Conservation (phyloP, 2,797 vertebrate species). For the Sebastes iracundus region DNA sequence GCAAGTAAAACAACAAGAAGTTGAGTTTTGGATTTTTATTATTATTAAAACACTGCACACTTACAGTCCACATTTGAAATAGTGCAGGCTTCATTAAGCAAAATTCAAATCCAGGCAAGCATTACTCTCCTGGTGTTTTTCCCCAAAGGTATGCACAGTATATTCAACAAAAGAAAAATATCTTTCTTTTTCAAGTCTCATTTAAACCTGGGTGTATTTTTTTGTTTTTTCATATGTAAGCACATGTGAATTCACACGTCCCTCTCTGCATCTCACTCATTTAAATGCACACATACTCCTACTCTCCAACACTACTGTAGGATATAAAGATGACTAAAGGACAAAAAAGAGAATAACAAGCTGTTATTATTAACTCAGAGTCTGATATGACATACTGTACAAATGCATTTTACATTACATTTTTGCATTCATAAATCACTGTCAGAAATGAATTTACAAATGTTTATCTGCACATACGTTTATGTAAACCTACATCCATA, state of each 20-base stretch:
- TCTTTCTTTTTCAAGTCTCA: background rate
- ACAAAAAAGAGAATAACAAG: background rate
- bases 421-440: background rate
- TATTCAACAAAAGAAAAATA: background rate
- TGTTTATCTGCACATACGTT: background rate
- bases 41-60: background rate
- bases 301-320: background rate
- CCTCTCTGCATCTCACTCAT: background rate
- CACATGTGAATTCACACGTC: background rate
- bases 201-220: background rate
- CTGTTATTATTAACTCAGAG: background rate
- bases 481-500: background rate
- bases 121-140: background rate
- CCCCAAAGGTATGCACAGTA: background rate
- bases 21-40: background rate
- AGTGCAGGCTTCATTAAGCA: background rate
- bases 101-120: background rate
- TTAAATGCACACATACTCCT: background rate
- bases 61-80: background rate
- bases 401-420: background rate
- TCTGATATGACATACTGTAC: background rate
- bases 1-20: background rate
- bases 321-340: background rate
- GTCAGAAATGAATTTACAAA: background rate
- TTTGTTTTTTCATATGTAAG: background rate